phyloP scores from a whole-genome alignment of 2,888 invertebrate genomes.

The Pardosa pseudoannulata region DNA sequence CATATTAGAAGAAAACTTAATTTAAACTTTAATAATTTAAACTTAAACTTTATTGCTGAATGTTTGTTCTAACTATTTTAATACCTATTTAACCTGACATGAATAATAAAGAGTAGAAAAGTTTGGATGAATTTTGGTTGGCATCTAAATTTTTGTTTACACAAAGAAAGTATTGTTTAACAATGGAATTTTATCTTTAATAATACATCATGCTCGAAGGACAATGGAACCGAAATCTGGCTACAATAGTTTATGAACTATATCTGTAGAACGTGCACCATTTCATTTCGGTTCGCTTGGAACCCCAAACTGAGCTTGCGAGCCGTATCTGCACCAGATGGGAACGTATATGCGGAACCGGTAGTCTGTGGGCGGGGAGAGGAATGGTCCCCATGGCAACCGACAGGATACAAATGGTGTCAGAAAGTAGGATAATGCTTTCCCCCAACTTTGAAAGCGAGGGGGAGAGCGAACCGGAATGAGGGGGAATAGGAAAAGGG shows the following conservation, averaged over 20 bases:
- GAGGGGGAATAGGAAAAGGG: slow-evolving; percentile 11
- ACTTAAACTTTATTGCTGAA: too few relatives aligned
- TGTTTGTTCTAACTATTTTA: too few relatives aligned
- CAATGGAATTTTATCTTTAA: slow-evolving; percentile 5
- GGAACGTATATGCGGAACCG: slow-evolving; percentile 51
- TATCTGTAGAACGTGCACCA: slow-evolving; percentile 10
- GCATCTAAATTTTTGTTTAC: too few relatives aligned
- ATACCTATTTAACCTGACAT: too few relatives aligned
- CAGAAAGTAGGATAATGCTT: slow-evolving; percentile 69
- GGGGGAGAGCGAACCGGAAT: slow-evolving; percentile 38
- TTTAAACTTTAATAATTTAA: too few relatives aligned
- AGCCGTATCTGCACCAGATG: slow-evolving; percentile 56
- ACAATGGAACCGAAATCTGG: background rate
- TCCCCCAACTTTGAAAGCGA: slow-evolving; percentile 61
- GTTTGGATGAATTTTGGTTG: too few relatives aligned
- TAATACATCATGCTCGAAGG: background rate
- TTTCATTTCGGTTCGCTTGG: slow-evolving; percentile 22
- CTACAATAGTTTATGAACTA: slow-evolving; percentile 2
- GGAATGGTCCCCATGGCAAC: slow-evolving; percentile 53
- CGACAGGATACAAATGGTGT: slow-evolving; percentile 71
- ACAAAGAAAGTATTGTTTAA: background rate
- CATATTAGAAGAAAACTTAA: too few relatives aligned
- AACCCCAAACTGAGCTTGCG: slow-evolving; percentile 12
- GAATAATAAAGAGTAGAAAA: too few relatives aligned
- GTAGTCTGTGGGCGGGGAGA: slow-evolving; percentile 50